phyloP scores from a whole-genome alignment of 2,113 vertebrate species.

The Anguilla japonica region DNA sequence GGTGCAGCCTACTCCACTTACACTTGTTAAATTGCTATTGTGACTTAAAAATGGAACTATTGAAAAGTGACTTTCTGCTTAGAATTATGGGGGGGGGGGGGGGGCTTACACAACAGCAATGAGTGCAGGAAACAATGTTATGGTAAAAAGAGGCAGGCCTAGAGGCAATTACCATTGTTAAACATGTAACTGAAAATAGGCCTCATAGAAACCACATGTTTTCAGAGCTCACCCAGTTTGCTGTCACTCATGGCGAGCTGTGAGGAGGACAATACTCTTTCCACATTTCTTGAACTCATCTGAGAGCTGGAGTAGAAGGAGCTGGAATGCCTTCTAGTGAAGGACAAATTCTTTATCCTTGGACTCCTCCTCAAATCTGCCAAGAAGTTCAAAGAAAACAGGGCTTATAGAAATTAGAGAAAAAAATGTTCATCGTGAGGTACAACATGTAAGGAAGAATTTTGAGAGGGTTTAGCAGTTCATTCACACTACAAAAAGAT shows the following conservation, averaged over 20 bases:
- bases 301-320: conserved; percentile 76
- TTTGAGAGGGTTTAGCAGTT: neutral
- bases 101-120: too few relatives aligned
- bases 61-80: too few relatives aligned
- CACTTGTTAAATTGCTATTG: too few relatives aligned
- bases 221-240: conserved; percentile 38
- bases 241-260: conserved; percentile 50
- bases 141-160: neutral
- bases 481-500: neutral
- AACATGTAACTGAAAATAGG: neutral
- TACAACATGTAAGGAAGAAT: neutral
- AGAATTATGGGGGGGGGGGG: too few relatives aligned
- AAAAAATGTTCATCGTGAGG: neutral
- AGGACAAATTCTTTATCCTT: conserved; percentile 75
- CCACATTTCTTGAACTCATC: conserved; percentile 71
- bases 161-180: neutral
- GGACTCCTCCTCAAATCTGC: conserved; percentile 84
- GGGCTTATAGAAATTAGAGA: neutral
- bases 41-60: too few relatives aligned
- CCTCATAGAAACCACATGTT: neutral
- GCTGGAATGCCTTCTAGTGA: conserved; percentile 73
- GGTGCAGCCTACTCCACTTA: too few relatives aligned
- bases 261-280: conserved; percentile 61
- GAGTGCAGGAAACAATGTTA: neutral
- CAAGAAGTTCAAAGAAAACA: conserved; percentile 41